Conservation (phyloP, 2,797 vertebrate genomes). For the Enteromius fasciolatus region DNA sequence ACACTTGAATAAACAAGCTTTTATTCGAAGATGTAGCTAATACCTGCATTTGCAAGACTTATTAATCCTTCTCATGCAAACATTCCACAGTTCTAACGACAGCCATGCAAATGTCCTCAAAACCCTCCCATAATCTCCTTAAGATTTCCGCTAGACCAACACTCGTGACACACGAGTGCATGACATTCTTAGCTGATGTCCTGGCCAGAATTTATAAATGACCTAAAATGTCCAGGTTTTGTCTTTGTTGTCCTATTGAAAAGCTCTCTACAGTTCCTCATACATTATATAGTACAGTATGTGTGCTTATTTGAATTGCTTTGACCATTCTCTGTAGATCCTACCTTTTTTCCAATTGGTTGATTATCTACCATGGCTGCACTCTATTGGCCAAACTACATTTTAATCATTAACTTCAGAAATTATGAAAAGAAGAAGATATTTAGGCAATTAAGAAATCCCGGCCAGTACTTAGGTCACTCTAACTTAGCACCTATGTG, state of each 20-base stretch:
- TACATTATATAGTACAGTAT: not conserved
- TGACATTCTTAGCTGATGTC: not conserved
- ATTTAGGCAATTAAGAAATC: not conserved
- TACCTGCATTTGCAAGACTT: slow-evolving; percentile 3
- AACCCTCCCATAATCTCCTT: slow-evolving; percentile 20
- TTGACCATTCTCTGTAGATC: not conserved
- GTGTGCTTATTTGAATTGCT: not conserved
- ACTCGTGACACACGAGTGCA: not conserved
- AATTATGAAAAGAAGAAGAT: not conserved
- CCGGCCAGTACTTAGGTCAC: not conserved
- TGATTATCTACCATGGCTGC: not conserved
- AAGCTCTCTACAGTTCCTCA: not conserved
- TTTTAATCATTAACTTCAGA: not conserved
- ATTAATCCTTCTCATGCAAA: slow-evolving; percentile 12
- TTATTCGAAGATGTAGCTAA: not conserved
- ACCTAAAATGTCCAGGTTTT: not conserved
- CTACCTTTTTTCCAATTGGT: not conserved
- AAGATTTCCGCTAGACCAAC: slow-evolving; percentile 16
- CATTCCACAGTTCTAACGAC: slow-evolving; percentile 15
- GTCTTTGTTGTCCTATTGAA: not conserved
- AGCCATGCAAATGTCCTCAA: slow-evolving; percentile 14
- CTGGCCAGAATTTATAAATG: not conserved
- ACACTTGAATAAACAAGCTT: not conserved
- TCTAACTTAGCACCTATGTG: not conserved
- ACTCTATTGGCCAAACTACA: not conserved